Conservation (phyloP, 2,113 vertebrate genomes). For the Mirza zaza region DNA sequence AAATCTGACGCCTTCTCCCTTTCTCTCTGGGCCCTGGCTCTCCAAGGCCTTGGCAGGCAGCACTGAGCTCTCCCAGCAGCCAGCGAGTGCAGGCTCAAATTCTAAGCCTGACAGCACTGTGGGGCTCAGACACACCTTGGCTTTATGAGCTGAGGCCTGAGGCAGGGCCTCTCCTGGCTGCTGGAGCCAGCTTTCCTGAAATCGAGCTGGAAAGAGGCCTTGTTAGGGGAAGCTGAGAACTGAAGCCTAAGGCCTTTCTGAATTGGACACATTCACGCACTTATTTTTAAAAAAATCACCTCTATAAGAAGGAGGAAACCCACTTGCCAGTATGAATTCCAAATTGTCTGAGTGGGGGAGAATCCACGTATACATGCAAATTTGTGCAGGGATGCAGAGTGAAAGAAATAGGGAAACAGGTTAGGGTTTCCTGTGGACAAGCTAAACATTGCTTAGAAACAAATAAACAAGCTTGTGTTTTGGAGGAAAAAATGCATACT, state of each 20-base stretch:
- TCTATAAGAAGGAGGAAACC: slow-evolving; percentile 64
- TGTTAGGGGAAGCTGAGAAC: slow-evolving; percentile 55
- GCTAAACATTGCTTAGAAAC: neutral
- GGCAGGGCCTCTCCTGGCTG: slow-evolving; percentile 71
- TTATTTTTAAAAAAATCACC: neutral
- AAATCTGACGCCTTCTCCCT: slow-evolving; percentile 41
- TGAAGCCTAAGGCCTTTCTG: slow-evolving; percentile 53
- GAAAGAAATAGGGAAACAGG: neutral
- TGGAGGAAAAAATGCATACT: slow-evolving; percentile 11
- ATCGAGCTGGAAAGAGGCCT: slow-evolving; percentile 65
- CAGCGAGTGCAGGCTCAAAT: slow-evolving; percentile 49
- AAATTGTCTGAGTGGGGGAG: neutral
- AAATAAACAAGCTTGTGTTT: slow-evolving; percentile 17
- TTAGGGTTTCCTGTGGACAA: neutral
- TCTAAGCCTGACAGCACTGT: slow-evolving; percentile 47
- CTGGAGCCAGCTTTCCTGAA: slow-evolving; percentile 72
- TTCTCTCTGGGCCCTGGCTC: neutral
- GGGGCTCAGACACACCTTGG: slow-evolving; percentile 76
- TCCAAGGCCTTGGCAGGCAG: slow-evolving; percentile 64
- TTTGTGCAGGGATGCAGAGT: neutral
- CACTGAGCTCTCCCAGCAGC: slow-evolving; percentile 62
- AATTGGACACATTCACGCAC: slow-evolving; percentile 73
- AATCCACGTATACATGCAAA: neutral
- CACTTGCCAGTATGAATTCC: slow-evolving; percentile 53
- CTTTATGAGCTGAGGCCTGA: slow-evolving; percentile 66